A percentile compares a stretch with the other conserved stretches of the same genome.
phyloP scores from a whole-genome alignment of 2,797 vertebrate species.

The Dryobates pubescens region DNA sequence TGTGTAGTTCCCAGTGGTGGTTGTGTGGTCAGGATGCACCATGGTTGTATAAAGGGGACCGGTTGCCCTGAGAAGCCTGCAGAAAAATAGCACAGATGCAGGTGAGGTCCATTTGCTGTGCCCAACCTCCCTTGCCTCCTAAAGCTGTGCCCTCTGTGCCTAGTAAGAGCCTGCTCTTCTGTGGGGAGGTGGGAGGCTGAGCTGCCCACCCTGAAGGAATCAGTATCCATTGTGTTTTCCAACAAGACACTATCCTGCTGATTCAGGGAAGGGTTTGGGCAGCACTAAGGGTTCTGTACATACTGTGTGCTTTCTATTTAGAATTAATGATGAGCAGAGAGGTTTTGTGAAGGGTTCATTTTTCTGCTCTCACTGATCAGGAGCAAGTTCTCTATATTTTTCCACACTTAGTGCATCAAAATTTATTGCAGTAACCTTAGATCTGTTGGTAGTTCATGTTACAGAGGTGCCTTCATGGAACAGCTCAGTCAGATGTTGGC shows the following conservation, averaged over 20 bases:
- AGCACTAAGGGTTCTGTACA: not conserved
- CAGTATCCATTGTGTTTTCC: not conserved
- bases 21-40: not conserved
- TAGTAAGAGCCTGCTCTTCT: not conserved
- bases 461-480: not conserved
- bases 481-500: not conserved
- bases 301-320: not conserved
- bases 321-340: not conserved
- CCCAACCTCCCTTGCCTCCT: not conserved
- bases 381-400: not conserved
- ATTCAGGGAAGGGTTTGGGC: not conserved
- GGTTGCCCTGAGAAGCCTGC: not conserved
- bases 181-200: not conserved
- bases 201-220: not conserved
- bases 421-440: not conserved
- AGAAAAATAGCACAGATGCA: not conserved
- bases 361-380: not conserved
- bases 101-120: fast-evolving
- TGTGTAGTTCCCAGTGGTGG: not conserved
- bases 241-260: not conserved
- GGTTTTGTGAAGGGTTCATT: not conserved
- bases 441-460: not conserved
- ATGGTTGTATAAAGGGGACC: not conserved
- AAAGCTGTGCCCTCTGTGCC: not conserved
- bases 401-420: not conserved